Evolutionary conservation across 2,797 vertebrate genomes (phyloP).

Genomic region (Natrix natrix): DNA sequence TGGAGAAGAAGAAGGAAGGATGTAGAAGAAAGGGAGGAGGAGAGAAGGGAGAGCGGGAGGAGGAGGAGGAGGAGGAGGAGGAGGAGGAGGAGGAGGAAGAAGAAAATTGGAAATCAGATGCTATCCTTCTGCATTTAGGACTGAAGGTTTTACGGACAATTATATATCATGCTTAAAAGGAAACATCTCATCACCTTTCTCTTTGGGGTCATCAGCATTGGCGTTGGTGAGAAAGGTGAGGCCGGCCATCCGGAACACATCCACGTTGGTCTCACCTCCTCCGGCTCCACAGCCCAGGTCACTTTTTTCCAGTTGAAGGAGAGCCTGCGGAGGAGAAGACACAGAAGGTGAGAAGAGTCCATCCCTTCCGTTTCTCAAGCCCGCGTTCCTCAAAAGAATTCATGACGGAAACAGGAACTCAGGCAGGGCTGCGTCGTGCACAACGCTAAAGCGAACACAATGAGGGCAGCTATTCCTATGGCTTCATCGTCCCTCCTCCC

Average conservation of each 20-base stretch:
- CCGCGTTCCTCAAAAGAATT: background rate
- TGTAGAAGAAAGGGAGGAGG: too few species aligned
- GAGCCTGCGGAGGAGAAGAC: conserved; percentile 68
- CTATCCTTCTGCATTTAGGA: background rate
- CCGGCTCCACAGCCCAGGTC: conserved; percentile 92
- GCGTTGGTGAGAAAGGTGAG: conserved; percentile 90
- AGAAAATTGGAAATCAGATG: background rate
- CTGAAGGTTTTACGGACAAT: background rate
- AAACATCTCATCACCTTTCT: conserved; percentile 63
- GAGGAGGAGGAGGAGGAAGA: background rate
- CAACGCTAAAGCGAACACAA: too few species aligned
- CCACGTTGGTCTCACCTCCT: conserved; percentile 79
- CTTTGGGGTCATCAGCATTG: conserved; percentile 69
- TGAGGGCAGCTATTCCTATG: background rate
- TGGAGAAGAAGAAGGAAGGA: too few species aligned
- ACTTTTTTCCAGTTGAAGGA: conserved; percentile 78
- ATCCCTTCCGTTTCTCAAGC: background rate
- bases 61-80: background rate
- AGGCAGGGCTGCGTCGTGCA: accelerated
- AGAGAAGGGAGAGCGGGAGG: too few species aligned
- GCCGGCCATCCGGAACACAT: conserved; percentile 83
- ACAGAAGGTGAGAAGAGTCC: background rate
- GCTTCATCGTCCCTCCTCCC: background rate
- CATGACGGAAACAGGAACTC: accelerated
- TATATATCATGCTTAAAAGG: background rate